Base-by-base conservation (phyloP, 2,888 invertebrate genomes). In the Ganaspis brasiliensis region DNA sequence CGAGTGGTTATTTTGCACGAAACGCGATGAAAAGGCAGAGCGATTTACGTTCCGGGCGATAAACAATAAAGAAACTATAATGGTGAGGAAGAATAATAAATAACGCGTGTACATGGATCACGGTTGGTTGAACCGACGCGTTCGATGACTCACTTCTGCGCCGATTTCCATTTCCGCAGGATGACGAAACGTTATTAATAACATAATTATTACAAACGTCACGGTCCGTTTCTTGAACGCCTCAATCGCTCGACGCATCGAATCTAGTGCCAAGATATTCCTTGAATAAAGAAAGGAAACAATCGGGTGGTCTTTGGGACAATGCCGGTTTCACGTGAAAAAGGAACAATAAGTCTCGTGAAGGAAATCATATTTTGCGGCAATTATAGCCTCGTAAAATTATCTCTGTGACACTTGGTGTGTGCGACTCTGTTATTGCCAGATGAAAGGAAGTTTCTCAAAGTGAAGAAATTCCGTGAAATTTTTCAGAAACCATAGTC, bases 361-460 rank as follows among this genome's bases (percentile, higher is more conserved):
- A 81, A 79, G 83, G 80, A 86, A 84, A 83, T 76, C 78, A 78
- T 75, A 80, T 84, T 83, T 84, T 82, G 77, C 81, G 83, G 76
- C 79, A 83, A 87, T 87, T 86, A 85, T 83, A 83, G 82, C 79
- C 81, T 83, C 84, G 86, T 87, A 85, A 89, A 89, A 86, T 87
- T 82, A 81, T 86, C 81, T 59, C 76, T 76, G 77, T 80, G 79
- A 63, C 61, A 63, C 5, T 37, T 35, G n/a, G n/a, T n/a, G 35
- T 63, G 37, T 63, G 61, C 37, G 6, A 14, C 72, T 78, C 74
- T 78, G 55, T 45, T 57, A n/a, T 16, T 63, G 16, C 5, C 40
- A 40, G 37, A 35, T 61, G 31, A 4, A 31, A 59, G n/a, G 59
- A 35, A 16, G 59, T 31, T 57, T 26, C 57, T 55, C 12, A 55